Conservation (phyloP, 2,888 invertebrate species). For the Cantharis flavilabris region DNA sequence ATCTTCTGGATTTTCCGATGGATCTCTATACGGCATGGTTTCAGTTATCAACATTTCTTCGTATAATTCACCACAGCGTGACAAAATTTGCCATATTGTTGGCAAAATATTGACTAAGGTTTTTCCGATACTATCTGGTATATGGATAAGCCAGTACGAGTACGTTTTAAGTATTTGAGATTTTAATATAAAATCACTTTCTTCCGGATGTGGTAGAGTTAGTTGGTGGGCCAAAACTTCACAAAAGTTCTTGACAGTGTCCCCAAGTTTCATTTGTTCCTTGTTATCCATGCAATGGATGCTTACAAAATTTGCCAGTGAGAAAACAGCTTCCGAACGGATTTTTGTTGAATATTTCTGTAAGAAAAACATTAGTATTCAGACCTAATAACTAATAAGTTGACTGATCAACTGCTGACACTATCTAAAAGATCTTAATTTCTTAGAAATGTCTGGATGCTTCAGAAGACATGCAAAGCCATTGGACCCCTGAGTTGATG, state of each 20-base stretch:
- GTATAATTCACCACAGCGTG: conserved; percentile 26
- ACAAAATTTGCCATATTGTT: conserved; percentile 31
- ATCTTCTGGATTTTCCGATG: conserved; percentile 21
- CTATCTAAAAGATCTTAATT: too few relatives aligned
- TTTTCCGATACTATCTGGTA: conserved; percentile 19
- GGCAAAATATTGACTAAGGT: conserved; percentile 24
- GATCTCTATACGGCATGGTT: conserved; percentile 22
- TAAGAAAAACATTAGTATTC: too few relatives aligned
- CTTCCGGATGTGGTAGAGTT: conserved; percentile 26
- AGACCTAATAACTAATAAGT: too few relatives aligned
- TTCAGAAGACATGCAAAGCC: too few relatives aligned
- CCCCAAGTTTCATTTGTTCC: background rate
- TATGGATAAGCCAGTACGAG: conserved; percentile 15
- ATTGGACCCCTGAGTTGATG: too few relatives aligned
- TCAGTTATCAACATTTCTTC: conserved; percentile 27
- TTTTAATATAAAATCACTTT: conserved; percentile 32
- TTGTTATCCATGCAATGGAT: background rate
- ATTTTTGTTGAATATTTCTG: conserved; percentile 16
- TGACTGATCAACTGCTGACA: too few relatives aligned
- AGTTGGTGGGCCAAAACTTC: conserved; percentile 27
- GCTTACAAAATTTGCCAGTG: background rate
- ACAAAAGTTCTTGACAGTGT: conserved; percentile 18
- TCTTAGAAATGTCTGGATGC: too few relatives aligned
- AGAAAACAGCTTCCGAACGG: conserved; percentile 7
- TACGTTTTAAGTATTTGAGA: conserved; percentile 27